Evolutionary conservation across 2,797 vertebrate species (phyloP), one percentile per base, ranked within the genome.

Genomic region (Neoniphon sammara): DNA sequence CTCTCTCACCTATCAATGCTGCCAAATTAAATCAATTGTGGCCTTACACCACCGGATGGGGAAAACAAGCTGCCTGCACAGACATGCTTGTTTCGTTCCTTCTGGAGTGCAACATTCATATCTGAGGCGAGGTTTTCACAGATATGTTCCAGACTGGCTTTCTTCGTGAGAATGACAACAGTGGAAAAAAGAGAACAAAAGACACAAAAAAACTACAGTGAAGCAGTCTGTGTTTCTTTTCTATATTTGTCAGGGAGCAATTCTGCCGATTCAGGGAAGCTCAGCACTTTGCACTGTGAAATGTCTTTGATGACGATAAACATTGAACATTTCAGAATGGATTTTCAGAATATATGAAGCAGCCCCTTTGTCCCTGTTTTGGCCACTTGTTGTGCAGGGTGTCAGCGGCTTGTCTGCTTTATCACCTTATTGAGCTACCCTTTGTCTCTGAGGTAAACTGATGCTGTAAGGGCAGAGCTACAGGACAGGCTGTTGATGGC

Each of bases 281-380:
- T 83, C 63, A 78, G 65, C 78, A 63, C 72, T 85, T 44, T 78
- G 58, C 77, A 80, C 83, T 85, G 56, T 82, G 65, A 78, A 80
- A 81, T 64, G 77, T 74, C 81, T 81, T 81, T 83, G 76, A 79
- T 82, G 84, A 75, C 73, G 71, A 64, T 79, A 86, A 84, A 85
- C 82, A 66, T 55, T 36, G 36, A 64, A 77, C 73, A 59, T 68
- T 70, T 70, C 70, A 73, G 31, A 57, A 42, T 30, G 9, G 30
- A 47, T 42, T 73, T 80, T 85, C 30, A 73, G 36, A 55, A 12
- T 10, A 2, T 49, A 34, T 59, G 52, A 82, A 75, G 78, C 31
- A 10, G 70, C n/a, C 25, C 31, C 56, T 23, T 78, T 20, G 18
- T 61, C 66, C 36, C 46, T 44, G 6, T 82, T 74, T 86, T 61